phyloP scores from a whole-genome alignment of 1,140 invertebrate genomes.

The Drusus annulatus region DNA sequence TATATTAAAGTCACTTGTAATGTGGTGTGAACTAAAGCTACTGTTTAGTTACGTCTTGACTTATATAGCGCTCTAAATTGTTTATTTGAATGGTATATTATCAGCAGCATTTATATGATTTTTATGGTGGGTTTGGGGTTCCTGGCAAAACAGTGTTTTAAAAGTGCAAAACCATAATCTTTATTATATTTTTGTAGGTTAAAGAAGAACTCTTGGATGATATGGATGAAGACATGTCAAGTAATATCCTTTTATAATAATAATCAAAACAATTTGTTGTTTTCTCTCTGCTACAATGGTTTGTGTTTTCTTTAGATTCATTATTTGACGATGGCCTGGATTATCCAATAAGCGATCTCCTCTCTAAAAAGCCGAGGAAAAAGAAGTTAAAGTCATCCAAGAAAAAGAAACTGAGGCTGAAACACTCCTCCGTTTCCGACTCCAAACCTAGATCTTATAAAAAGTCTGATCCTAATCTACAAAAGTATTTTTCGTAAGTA shows the following conservation, averaged over 20 bases:
- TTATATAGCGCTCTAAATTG: no score
- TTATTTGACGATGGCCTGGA: constrained; percentile 46
- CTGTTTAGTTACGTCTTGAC: no score
- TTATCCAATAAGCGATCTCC: constrained; percentile 44
- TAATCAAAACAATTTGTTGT: no score
- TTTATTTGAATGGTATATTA: no score
- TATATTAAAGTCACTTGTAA: no score
- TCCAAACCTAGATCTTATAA: constrained; percentile 21
- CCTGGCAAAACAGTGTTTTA: no score
- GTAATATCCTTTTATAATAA: constrained; percentile 37
- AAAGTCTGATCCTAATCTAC: constrained; percentile 49
- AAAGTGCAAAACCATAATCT: no score
- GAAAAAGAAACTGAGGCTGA: constrained; percentile 31
- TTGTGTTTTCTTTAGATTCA: constrained; percentile 40
- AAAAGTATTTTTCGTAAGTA: constrained; percentile 54
- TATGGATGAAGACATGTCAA: constrained; percentile 46
- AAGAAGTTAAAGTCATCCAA: constrained; percentile 43
- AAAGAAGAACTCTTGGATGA: constrained; percentile 41
- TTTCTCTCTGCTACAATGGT: background rate
- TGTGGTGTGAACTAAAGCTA: no score
- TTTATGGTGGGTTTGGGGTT: no score
- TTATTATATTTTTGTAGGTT: constrained; percentile 40
- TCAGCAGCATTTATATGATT: no score
- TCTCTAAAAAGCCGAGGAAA: constrained; percentile 38
- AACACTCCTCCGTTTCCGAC: constrained; percentile 7